A percentile compares a stretch with the other conserved stretches of the same genome.
Evolutionary conservation across 2,797 vertebrate species (phyloP).

Genomic region (Eidolon dupreanum): DNA sequence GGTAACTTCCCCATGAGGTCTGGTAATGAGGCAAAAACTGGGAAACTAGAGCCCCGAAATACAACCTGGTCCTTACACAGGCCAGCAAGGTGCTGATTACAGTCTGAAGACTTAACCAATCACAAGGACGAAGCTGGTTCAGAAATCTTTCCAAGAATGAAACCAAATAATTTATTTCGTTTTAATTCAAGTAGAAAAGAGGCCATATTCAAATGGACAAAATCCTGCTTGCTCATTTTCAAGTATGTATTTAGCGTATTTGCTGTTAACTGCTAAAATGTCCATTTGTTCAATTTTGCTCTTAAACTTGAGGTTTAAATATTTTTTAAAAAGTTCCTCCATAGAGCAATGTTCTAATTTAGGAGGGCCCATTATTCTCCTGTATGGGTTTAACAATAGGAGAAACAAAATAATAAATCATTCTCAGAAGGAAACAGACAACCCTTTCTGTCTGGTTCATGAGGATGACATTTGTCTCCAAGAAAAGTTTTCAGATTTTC

Average conservation of each 20-base stretch:
- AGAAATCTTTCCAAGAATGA: conserved; percentile 4
- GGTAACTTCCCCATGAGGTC: not conserved
- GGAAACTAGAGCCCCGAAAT: not conserved
- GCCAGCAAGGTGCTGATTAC: not conserved
- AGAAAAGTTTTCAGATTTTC: conserved; percentile 76
- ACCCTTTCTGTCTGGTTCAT: conserved; percentile 57
- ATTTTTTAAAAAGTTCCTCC: not conserved
- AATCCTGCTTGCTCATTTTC: conserved; percentile 27
- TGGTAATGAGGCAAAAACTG: not conserved
- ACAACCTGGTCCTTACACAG: not conserved
- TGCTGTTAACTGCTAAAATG: conserved; percentile 23
- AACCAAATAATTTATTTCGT: conserved; percentile 8
- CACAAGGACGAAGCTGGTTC: not conserved
- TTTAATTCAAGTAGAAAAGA: conserved; percentile 37
- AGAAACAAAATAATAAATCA: conserved; percentile 70
- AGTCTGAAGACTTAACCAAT: not conserved
- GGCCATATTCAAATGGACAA: conserved; percentile 11
- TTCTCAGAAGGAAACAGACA: conserved; percentile 62
- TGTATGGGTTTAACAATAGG: conserved; percentile 49
- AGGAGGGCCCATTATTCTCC: conserved; percentile 37
- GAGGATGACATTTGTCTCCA: conserved; percentile 71
- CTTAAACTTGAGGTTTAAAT: not conserved
- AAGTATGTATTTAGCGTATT: conserved; percentile 23
- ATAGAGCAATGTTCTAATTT: conserved; percentile 39
- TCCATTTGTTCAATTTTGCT: conserved; percentile 10